Percentiles rank a stretch among this genome's conserved stretches.
These are phyloP conservation scores for Siniperca scherzeri DNA, from an alignment of 2,797 vertebrate genomes.

Conservation along the genomic window DNA sequence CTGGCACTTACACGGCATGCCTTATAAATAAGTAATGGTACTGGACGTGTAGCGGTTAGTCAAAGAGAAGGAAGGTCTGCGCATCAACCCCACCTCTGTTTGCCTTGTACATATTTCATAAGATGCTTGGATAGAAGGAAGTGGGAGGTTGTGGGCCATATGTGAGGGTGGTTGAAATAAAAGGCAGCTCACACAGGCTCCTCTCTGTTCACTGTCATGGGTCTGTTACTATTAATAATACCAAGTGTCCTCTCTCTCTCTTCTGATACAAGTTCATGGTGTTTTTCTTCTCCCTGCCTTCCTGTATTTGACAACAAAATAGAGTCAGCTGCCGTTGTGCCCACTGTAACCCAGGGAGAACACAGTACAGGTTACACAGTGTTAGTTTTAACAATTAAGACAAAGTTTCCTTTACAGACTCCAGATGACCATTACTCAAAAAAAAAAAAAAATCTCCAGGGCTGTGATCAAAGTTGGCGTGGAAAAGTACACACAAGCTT, in stretches of 20 bases:
- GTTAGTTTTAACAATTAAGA: constrained; percentile 86
- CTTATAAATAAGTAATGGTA: constrained; percentile 90
- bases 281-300: constrained; percentile 79
- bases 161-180: constrained; percentile 83
- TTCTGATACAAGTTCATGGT: constrained; percentile 82
- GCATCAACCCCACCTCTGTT: constrained; percentile 90
- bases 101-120: constrained; percentile 91
- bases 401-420: constrained; percentile 82
- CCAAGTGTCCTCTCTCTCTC: constrained; percentile 82
- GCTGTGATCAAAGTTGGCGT: constrained; percentile 71
- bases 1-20: constrained; percentile 86
- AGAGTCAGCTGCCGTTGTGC: constrained; percentile 77
- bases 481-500: constrained; percentile 67
- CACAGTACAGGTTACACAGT: constrained; percentile 80
- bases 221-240: constrained; percentile 88
- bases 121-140: constrained; percentile 78
- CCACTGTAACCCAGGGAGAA: constrained; percentile 72
- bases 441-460: constrained; percentile 17
- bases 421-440: constrained; percentile 77
- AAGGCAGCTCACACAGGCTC: constrained; percentile 85
- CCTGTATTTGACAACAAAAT: constrained; percentile 89
- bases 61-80: constrained; percentile 84
- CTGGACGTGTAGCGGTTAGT: constrained; percentile 90
- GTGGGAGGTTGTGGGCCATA: constrained; percentile 75
- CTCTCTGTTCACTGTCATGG: constrained; percentile 88